Conservation (phyloP, 2,888 invertebrate genomes). For the Drosophila maculinotata region DNA sequence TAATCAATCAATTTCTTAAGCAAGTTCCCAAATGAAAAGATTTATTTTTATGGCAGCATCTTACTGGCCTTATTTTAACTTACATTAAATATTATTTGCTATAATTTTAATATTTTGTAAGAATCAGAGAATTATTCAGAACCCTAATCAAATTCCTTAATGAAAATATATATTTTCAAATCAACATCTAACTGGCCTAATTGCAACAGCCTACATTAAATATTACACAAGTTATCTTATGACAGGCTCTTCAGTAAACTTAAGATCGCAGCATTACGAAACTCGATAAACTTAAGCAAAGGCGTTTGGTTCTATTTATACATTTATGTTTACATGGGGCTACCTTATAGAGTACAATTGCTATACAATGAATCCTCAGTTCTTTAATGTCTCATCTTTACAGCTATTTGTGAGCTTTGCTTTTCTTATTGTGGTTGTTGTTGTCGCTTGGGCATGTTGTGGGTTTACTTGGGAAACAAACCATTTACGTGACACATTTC, state of each 20-base stretch:
- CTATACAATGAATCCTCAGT: conserved; percentile 40
- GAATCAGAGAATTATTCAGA: no score
- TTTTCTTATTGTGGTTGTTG: conserved; percentile 41
- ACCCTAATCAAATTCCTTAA: no score
- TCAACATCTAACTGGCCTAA: background rate
- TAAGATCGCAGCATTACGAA: conserved; percentile 19
- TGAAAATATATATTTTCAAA: no score
- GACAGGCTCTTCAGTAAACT: conserved; percentile 29
- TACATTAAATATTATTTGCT: no score
- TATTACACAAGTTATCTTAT: conserved; percentile 14
- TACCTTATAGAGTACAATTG: conserved; percentile 32
- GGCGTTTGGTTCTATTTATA: conserved; percentile 1
- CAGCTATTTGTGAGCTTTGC: conserved; percentile 62
- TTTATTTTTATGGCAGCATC: no score
- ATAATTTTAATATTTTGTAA: no score
- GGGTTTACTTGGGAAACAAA: conserved; percentile 63
- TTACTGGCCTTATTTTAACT: no score
- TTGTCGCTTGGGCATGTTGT: conserved; percentile 66
- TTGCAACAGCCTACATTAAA: background rate
- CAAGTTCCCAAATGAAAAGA: no score
- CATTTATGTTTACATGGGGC: conserved; percentile 20
- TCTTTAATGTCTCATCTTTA: conserved; percentile 18
- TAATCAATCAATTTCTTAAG: no score
- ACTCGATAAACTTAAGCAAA: conserved; percentile 25
- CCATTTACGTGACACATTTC: conserved; percentile 76